Base-by-base conservation (phyloP, 2,888 invertebrate genomes). In the Drosophila cognata region DNA sequence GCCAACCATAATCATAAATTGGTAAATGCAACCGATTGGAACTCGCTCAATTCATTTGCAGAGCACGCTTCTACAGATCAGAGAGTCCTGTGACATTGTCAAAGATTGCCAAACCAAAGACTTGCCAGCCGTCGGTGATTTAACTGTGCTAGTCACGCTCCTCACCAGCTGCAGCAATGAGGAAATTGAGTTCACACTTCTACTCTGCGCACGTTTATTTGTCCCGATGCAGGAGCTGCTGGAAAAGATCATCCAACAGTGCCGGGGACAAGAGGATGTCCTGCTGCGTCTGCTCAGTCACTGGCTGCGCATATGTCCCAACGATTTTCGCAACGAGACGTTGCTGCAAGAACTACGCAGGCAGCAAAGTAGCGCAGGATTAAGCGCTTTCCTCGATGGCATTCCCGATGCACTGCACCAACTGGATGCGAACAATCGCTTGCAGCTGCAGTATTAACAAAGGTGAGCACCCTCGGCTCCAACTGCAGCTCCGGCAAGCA, bases 221-320 rank as follows among this genome's bases (percentile, higher is more conserved):
- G 63, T 71, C 1, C 33, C 73, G 88, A 98, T 98, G 3, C 97
- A 98, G 92, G 97, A 98, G 92, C 94, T 99, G 64, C 94, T 99
- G 53, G 95, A 95, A 74, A 96, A 96, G 92, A 95, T 98, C 57
- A 96, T 97, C 91, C 95, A 96, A 88, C 94, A 97, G 77, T 77
- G 64, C 52, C 59, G 66, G 2, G 96, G 96, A 90, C 43, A 77
- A 11, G 76, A 74, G 6, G 50, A 71, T 0, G 29, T 28, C 4
- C 61, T 87, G 0, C 18, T 67, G 13, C 71, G 96, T 81, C 94
- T 97, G 51, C 94, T 97, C 51, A 95, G 95, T 56, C 97, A 98
- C 92, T 99, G 99, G 99, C 97, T 97, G 35, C 96, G 97, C 91
- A 96, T 97, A 91, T 98, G 98, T 93, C 98, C 99, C 0, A 98